These are phyloP conservation scores for Autographa pulchrina DNA, from an alignment of 2,888 invertebrate genomes.

Conservation along the genomic window DNA sequence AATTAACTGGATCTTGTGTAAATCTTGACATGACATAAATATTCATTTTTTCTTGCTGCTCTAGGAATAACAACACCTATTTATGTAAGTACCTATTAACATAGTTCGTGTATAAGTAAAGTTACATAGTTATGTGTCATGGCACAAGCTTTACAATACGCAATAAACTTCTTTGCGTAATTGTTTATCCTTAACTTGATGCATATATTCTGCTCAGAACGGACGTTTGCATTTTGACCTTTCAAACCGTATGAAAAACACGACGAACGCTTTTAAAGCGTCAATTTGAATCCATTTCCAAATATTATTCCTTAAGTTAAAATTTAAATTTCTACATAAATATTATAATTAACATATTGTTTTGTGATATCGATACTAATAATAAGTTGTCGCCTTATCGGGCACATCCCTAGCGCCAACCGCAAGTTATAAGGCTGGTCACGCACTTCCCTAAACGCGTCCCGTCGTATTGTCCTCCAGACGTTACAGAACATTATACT, in stretches of 20 bases:
- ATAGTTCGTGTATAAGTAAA: not conserved
- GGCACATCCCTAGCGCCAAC: slow-evolving; percentile 48
- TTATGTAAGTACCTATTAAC: not conserved
- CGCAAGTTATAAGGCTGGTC: slow-evolving; percentile 77
- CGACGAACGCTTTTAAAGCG: no score
- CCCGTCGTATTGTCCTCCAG: slow-evolving; percentile 77
- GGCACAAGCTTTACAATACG: not conserved
- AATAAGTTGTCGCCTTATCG: not conserved
- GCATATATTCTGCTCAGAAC: not conserved
- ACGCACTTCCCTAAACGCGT: slow-evolving; percentile 87
- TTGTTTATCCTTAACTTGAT: not conserved
- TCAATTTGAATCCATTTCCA: no score
- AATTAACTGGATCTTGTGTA: slow-evolving; percentile 11
- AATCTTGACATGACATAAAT: not conserved
- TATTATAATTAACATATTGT: not conserved
- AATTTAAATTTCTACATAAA: no score
- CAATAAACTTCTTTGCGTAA: not conserved
- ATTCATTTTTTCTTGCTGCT: not conserved
- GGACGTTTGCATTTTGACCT: not conserved
- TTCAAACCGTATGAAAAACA: not conserved
- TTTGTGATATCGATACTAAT: slow-evolving; percentile 42
- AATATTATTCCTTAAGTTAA: no score
- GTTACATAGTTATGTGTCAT: not conserved
- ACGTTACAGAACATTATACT: slow-evolving; percentile 62
- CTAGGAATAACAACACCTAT: not conserved